These are phyloP conservation scores for Andrena haemorrhoa DNA, from an alignment of 2,888 invertebrate genomes.

Conservation along the genomic window DNA sequence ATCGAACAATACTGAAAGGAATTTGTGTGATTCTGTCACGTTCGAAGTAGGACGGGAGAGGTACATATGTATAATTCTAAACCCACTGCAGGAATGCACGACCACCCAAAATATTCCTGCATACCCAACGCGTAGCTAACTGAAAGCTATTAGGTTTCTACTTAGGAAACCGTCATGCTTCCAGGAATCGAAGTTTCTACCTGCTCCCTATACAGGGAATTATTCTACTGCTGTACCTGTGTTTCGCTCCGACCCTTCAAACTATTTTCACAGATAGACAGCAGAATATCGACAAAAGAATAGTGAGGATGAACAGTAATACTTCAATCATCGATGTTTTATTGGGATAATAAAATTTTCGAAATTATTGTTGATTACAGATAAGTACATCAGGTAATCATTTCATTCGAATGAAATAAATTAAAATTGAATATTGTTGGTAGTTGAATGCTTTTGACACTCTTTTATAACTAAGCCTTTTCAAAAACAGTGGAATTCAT, in stretches of 20 bases:
- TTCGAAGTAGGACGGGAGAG: neutral
- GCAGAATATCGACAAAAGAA: neutral
- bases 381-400: no score
- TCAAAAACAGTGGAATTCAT: no score
- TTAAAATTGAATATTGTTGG: neutral
- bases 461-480: no score
- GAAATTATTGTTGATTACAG: no score
- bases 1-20: neutral
- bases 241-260: neutral
- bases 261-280: neutral
- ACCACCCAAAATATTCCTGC: slow-evolving; percentile 42
- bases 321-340: neutral
- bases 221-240: slow-evolving; percentile 7
- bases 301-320: neutral
- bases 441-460: no score
- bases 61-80: neutral
- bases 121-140: slow-evolving; percentile 26
- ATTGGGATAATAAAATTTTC: neutral
- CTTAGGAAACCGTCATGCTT: slow-evolving; percentile 35
- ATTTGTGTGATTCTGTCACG: neutral
- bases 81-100: slow-evolving; percentile 31
- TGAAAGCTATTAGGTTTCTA: slow-evolving; percentile 35
- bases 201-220: slow-evolving; percentile 27
- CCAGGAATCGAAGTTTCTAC: slow-evolving; percentile 46
- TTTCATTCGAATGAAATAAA: neutral